Evolutionary conservation across 2,113 vertebrate genomes (phyloP).

Genomic region (Corythornis cristatus): DNA sequence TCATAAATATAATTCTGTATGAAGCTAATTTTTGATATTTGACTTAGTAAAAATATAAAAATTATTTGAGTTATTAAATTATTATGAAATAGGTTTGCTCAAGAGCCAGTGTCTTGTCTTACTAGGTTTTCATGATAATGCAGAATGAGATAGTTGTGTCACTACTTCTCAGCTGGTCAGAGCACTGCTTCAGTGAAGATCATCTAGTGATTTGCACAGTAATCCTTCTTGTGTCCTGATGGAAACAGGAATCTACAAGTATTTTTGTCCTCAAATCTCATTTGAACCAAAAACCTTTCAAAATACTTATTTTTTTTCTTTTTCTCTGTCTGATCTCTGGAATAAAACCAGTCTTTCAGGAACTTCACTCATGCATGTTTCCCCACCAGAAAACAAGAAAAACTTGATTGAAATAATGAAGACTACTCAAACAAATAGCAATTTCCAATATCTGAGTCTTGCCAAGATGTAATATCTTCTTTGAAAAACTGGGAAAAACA

Average conservation of each 20-base stretch:
- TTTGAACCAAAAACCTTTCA: not conserved
- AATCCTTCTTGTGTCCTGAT: not conserved
- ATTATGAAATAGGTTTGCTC: not conserved
- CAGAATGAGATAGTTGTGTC: not conserved
- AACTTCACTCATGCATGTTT: not conserved
- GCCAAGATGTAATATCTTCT: not conserved
- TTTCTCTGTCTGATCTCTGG: not conserved
- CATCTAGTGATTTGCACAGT: not conserved
- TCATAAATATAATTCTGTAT: not conserved
- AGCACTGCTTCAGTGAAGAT: not conserved
- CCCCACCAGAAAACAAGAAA: not conserved
- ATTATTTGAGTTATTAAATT: too few relatives aligned
- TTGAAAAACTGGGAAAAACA: not conserved
- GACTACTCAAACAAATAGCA: not conserved
- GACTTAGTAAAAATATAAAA: not conserved
- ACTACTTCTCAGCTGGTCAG: not conserved
- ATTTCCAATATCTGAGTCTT: not conserved
- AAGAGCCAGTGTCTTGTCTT: not conserved
- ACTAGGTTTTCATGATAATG: not conserved
- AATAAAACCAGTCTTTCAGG: not conserved
- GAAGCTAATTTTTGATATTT: not conserved
- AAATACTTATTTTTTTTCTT: not conserved
- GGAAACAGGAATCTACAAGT: not conserved
- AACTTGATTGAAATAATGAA: not conserved
- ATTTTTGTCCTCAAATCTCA: not conserved